Evolutionary conservation across 2,797 vertebrate species (phyloP).

Genomic region (Coregonus suidteri): DNA sequence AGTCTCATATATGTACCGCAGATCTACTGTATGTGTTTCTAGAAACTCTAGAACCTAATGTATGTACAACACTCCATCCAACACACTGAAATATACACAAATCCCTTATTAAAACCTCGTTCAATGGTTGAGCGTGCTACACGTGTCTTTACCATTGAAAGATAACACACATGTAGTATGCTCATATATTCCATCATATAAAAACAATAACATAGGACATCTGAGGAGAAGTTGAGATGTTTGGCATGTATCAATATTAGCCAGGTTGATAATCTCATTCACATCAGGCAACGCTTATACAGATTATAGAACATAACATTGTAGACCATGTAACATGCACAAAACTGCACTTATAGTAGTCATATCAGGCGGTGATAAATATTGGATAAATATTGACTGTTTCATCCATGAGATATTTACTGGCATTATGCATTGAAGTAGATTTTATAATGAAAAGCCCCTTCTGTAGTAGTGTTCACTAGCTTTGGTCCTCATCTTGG

Average conservation of each 20-base stretch:
- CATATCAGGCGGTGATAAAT: neutral
- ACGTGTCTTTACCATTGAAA: neutral
- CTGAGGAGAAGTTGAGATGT: constrained; percentile 17
- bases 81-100: neutral
- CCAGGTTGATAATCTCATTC: constrained; percentile 21
- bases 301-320: neutral
- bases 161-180: neutral
- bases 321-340: constrained; percentile 22
- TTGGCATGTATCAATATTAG: constrained; percentile 1
- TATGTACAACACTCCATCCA: neutral
- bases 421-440: constrained; percentile 11
- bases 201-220: constrained; percentile 12
- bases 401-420: constrained; percentile 29
- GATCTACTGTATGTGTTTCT: neutral
- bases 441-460: neutral
- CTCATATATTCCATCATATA: constrained; percentile 14
- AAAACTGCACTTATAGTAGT: constrained; percentile 31
- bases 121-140: neutral
- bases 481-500: constrained; percentile 5
- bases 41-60: too few relatives aligned
- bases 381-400: constrained; percentile 14
- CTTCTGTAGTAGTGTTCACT: neutral
- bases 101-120: neutral
- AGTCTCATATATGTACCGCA: neutral
- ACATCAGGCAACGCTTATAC: neutral